These are phyloP conservation scores for Paramuricea clavata DNA, from an alignment of 92 coral and sea anemone species.

Conservation along the genomic window DNA sequence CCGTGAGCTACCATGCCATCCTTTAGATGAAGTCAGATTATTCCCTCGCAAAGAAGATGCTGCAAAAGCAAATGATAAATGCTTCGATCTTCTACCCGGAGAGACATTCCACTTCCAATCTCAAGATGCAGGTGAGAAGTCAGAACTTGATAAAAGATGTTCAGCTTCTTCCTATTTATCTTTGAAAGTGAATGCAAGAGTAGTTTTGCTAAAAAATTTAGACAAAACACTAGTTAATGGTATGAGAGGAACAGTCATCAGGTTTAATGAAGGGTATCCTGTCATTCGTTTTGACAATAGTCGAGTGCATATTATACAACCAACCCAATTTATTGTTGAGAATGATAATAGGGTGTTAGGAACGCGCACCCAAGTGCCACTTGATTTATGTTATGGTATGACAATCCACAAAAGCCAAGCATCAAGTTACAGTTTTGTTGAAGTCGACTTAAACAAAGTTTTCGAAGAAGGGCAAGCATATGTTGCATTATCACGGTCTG, in stretches of 20 bases:
- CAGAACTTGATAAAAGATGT: slow-evolving; percentile 10
- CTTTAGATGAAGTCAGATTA: slow-evolving; percentile 35
- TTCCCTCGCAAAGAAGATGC: slow-evolving; percentile 28
- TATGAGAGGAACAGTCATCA: slow-evolving; percentile 40
- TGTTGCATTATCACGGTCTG: slow-evolving; percentile 54
- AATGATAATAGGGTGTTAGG: background rate
- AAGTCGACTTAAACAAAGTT: slow-evolving; percentile 42
- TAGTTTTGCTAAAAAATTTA: slow-evolving; percentile 44
- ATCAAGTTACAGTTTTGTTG: slow-evolving; percentile 23
- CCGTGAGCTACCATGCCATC: slow-evolving; percentile 7
- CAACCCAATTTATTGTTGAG: slow-evolving; percentile 23
- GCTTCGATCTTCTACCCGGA: slow-evolving; percentile 20
- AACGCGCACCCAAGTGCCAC: slow-evolving; percentile 47
- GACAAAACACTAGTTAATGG: slow-evolving; percentile 45
- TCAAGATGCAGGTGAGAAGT: slow-evolving; percentile 14
- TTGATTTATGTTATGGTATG: slow-evolving; percentile 39
- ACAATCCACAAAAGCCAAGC: slow-evolving; percentile 63
- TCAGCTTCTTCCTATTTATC: slow-evolving; percentile 16
- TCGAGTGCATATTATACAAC: slow-evolving; percentile 6
- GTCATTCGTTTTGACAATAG: slow-evolving; percentile 45
- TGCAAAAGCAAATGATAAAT: slow-evolving; percentile 14
- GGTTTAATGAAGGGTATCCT: too few species aligned
- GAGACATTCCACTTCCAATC: slow-evolving; percentile 8
- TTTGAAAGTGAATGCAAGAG: slow-evolving; percentile 41
- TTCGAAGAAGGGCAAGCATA: slow-evolving; percentile 62